Evolutionary conservation across 1,140 invertebrate genomes (phyloP), one percentile per base, ranked within the genome.

Genomic region (Drosophila lowei): DNA sequence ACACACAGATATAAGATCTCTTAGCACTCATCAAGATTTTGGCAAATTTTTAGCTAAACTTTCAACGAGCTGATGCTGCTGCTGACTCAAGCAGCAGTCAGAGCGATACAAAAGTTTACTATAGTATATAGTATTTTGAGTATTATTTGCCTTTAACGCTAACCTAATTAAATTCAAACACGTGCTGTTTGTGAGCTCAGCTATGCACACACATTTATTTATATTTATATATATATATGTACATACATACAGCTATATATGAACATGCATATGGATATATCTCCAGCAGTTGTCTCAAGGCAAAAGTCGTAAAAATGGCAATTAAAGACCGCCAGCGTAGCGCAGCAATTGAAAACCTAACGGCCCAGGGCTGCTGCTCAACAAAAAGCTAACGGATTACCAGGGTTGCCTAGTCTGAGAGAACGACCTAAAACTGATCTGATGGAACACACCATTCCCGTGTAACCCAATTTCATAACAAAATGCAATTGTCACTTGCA

Each of bases 81-180:
- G 67, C 53, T 77, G 78, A 77, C 49, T 68, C 59, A 72, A 53
- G 18, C 18, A 23, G 28, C 28, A 48, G 47, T 47, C 53, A 34
- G 11, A 43, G 55, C 16, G 38, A 28, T n/a, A 64, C 47, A 41
- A 66, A 41, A 54, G 18, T 18, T 18, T 2, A 18, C 18, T 18
- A 18, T 18, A 55, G 34, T 38, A 11, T 38, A 38, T 11, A 13
- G 1, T 38, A 38, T 13, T 38, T 38, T 13, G 30, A 41, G 30
- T 16, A 68, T 34, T 73, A 52, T 64, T 72, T 72, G 41, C 34
- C 42, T 63, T 54, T 64, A 47, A 56, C 43, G 61, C 34, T 75
- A 76, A 76, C 79, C 76, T 49, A 83, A 83, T 84, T 83, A 54
- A 75, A 72, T 66, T 60, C 46, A 76, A 79, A 79, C 80, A 79